Base-by-base conservation (phyloP, 2,113 vertebrate genomes). In the Telmatochromis brichardi region DNA sequence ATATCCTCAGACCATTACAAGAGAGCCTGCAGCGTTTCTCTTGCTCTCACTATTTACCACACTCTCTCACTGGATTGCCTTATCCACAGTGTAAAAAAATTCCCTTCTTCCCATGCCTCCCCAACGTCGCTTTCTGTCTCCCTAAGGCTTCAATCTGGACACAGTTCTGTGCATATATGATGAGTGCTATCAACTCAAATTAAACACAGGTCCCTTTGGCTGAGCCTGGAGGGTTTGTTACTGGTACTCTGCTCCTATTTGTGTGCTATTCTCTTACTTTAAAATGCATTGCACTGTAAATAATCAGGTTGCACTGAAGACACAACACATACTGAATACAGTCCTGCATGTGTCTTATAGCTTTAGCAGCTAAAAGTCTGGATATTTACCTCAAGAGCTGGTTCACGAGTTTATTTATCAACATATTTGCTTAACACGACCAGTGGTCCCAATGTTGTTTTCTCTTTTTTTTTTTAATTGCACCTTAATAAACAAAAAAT, bases 1-100 rank as follows among this genome's bases (percentile, higher is more conserved):
- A 86, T 90, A 87, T 90, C 89, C 91, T 90, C 65, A 42, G 78
- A 91, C 90, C 86, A 53, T 90, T 93, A 87, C 33, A 2, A 80
- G 80, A 58, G 35, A 2, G 84, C 91, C 89, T 3, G 54, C 54
- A 87, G 93, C 45, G 2, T 58, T 89, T 86, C 23, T 73, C 19
- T 47, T 35, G 60, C 81, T 33, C 90, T 91, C 84, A 37, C 51
- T 37, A 85, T 92, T 80, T 84, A 92, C 90, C 90, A 88, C 82
- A 50, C 68, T 33, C 33, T 15, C 45, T 88, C 57, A 28, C 71
- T 15, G 45, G 19, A 54, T 86, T 7, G 6, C 55, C 33, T 78
- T 47, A 19, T 21, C 86, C 47, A 17, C 71, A 71, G 40, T 80
- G 23, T 87, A 65, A 51, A 58, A 65, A 28, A 76, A 15, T 28